These are phyloP conservation scores for Protodeltote pygarga DNA, from an alignment of 2,888 invertebrate species.

Conservation along the genomic window DNA sequence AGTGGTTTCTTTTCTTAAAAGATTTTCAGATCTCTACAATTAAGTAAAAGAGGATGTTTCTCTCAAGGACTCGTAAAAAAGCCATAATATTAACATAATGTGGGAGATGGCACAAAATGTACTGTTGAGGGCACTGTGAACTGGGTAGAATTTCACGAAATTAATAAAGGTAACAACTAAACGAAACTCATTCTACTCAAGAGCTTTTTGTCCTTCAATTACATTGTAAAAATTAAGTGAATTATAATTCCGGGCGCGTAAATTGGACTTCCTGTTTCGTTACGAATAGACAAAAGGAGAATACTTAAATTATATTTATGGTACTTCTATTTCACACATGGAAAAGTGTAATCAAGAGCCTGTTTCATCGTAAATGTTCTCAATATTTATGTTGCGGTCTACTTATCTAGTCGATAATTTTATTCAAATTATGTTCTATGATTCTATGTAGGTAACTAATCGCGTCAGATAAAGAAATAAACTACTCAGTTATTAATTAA, in stretches of 20 bases:
- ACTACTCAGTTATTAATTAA: too few species aligned
- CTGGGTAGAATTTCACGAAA: conserved; percentile 1
- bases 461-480: too few species aligned
- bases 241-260: conserved; percentile 36
- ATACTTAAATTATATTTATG: too few species aligned
- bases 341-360: too few species aligned
- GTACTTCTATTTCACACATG: too few species aligned
- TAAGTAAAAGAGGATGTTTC: conserved; percentile 7
- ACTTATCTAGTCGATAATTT: too few species aligned
- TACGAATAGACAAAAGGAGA: too few species aligned
- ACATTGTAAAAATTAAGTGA: conserved; percentile 35
- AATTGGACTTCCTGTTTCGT: conserved; percentile 22
- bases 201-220: conserved; percentile 18
- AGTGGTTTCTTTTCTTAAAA: neutral
- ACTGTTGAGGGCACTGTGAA: conserved; percentile 4
- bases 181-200: conserved; percentile 26
- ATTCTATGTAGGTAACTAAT: too few species aligned
- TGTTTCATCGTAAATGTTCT: too few species aligned
- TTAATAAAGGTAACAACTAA: conserved; percentile 25
- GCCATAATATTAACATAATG: conserved; percentile 31
- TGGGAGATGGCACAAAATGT: conserved; percentile 5
- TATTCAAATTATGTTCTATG: too few species aligned
- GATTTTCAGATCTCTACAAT: neutral
- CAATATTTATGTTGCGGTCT: too few species aligned
- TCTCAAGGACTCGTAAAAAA: conserved; percentile 11